Base-by-base conservation (phyloP, 1,140 invertebrate genomes). In the Chrysomallon squamiferum region DNA sequence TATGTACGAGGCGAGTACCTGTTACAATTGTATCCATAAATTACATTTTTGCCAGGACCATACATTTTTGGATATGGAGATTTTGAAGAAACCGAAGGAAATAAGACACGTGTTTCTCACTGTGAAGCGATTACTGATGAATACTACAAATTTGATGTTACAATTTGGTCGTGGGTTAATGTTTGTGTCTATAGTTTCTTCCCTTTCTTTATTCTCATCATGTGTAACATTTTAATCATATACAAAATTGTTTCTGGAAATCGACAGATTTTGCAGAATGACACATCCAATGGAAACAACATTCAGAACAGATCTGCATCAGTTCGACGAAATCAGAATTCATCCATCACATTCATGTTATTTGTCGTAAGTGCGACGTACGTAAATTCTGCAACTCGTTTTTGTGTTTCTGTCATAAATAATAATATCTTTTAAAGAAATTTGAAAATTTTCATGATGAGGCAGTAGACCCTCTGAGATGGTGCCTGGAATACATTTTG, bases 111-210 rank as follows among this genome's bases (percentile, higher is more conserved):
- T 25, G 11, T 15, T 20, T 13, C 32, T 27, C 29, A 25, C 3
- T 20, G 20, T 32, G 54, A 27, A 27, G 54, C 11, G 25, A 57
- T 30, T 20, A 20, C 13, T 15, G 15, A 29, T 15, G 13, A 3
- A 2, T 20, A 29, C 11, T 27, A 57, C 29, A 6, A 3, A 73
- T 76, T 38, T n/a, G 64, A 3, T 41, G 41, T 27, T 52, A 62
- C 29, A 20, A 41, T 74, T 27, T 79, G 73, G 69, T 75, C 77
- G 7, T 82, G 80, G 80, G 68, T 82, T 4, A 78, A 82, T 45
- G 70, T 77, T 22, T 66, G 66, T 61, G 45, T 74, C 11, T 80
- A 77, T 35, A 74, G 71, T 29, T 59, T 79, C 25, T 50, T 80
- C 2, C 80, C 80, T 2, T 80, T 80, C 60, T 30, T 62, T 18